phyloP scores from a whole-genome alignment of 2,113 vertebrate species.

The Pygoscelis adeliae region DNA sequence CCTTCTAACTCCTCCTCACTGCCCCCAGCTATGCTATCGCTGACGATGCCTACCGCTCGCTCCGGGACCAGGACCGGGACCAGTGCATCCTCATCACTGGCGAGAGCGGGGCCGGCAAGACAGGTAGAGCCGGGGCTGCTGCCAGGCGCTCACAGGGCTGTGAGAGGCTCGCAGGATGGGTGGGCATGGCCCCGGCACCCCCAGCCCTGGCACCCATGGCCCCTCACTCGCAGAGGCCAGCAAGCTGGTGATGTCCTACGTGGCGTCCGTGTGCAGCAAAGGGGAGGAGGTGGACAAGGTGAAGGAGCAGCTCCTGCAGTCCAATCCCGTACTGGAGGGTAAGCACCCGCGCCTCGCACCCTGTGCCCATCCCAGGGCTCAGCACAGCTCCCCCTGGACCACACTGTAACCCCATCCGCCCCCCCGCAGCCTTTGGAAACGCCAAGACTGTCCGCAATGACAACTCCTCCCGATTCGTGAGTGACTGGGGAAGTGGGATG shows the following conservation, averaged over 20 bases:
- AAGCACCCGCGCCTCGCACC: not conserved
- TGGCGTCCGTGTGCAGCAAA: conserved; percentile 79
- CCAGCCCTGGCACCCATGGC: fast-evolving
- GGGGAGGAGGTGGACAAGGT: conserved; percentile 81
- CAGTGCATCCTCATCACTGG: conserved; percentile 84
- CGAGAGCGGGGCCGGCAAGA: conserved; percentile 82
- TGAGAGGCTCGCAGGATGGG: fast-evolving
- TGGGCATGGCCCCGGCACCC: not conserved
- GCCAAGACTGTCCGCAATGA: conserved; percentile 81
- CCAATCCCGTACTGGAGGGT: conserved; percentile 84
- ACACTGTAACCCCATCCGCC: fast-evolving
- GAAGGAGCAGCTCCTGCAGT: conserved; percentile 83
- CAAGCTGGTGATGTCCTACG: conserved; percentile 83
- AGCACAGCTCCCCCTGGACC: fast-evolving
- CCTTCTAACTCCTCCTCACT: not conserved
- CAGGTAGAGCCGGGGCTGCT: conserved; percentile 51
- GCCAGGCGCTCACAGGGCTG: fast-evolving
- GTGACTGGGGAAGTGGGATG: not conserved
- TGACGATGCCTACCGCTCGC: conserved; percentile 77
- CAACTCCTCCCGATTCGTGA: conserved; percentile 83
- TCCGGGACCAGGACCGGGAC: conserved; percentile 74
- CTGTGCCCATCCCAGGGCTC: fast-evolving
- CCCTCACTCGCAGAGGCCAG: conserved; percentile 74
- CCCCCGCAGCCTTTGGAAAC: conserved; percentile 75
- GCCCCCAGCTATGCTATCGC: conserved; percentile 77